A percentile compares a stretch with the other conserved stretches of the same genome.
phyloP scores from a whole-genome alignment of 2,888 invertebrate genomes.

The Eumacrocentrus americanus region DNA sequence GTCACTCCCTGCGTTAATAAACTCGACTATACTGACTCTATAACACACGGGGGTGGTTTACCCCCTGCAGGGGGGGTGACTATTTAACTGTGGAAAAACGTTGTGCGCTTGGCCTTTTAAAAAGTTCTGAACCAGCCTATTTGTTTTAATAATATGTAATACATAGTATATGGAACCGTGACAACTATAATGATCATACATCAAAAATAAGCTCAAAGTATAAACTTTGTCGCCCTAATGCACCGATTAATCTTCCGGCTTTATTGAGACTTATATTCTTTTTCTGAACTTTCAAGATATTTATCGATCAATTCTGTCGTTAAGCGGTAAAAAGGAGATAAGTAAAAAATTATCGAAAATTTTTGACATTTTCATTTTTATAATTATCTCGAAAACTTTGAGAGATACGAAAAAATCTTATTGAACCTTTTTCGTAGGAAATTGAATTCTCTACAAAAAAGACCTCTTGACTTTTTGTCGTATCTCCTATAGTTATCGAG shows the following conservation, averaged over 20 bases:
- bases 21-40: constrained; percentile 33
- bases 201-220: constrained; percentile 37
- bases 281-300: too few relatives aligned
- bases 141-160: constrained; percentile 57
- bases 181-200: constrained; percentile 50
- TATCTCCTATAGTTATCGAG: too few relatives aligned
- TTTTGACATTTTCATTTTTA: background rate
- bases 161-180: constrained; percentile 45
- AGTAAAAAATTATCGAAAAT: background rate
- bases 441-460: too few relatives aligned
- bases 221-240: constrained; percentile 24
- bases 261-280: too few relatives aligned
- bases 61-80: constrained; percentile 1
- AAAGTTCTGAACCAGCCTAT: constrained; percentile 35
- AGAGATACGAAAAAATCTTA: too few relatives aligned
- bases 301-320: too few relatives aligned
- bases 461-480: too few relatives aligned
- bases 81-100: background rate
- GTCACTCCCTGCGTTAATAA: constrained; percentile 53
- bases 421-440: too few relatives aligned
- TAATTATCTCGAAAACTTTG: background rate
- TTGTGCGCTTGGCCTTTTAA: constrained; percentile 6
- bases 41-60: constrained; percentile 41
- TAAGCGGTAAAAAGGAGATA: too few relatives aligned
- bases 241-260: constrained; percentile 22